Base-by-base conservation (phyloP, 2,888 invertebrate genomes). In the Limnephilus lunatus region DNA sequence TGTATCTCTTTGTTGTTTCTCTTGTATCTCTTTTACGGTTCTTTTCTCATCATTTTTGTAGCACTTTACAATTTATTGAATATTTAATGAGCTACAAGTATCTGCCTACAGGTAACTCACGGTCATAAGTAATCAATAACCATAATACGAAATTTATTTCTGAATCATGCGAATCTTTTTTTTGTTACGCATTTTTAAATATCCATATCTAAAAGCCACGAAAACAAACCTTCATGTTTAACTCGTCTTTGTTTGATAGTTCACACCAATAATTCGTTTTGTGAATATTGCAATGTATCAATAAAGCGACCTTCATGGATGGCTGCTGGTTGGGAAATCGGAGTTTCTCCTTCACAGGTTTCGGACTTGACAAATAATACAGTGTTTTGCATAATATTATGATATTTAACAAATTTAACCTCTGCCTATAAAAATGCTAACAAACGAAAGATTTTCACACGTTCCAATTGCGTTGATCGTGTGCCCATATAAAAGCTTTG, bases 331-430 rank as follows among this genome's bases (percentile, higher is more conserved):
- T 87, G 68, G 5, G 81, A 89, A 89, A 89, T 89, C 31, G 11
- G 68, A 89, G 68, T 89, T 89, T 81, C 35, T 89, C 81, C 88
- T 80, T 89, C 88, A 35, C 39, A 35, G 19, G 48, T 88, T 88
- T 32, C 31, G 88, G 88, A 80, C 35, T 89, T 89, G 68, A 89
- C 88, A 89, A 89, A 89, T 89, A 86, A 19, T 53, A 48, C 19
- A 44, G 30, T 89, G 25, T 89, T 89, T 80, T 80, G 80, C 88
- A 89, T 35, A 32, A 81, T 44, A 86, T 81, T 89, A 89, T 35
- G 31, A 85, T 82, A 82, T 32, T 82, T 32, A 32, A 35, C n/a
- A 31, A 31, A 68, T 80, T 89, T 89, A 32, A 81, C 81, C 81
- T 89, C 68, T 35, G 80, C 15, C 68, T 80, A 19, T 80, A 80